Percentiles rank a stretch among this genome's conserved stretches.
Conservation (phyloP, 2,888 invertebrate genomes). For the Hermaeophaga mercurialis region DNA sequence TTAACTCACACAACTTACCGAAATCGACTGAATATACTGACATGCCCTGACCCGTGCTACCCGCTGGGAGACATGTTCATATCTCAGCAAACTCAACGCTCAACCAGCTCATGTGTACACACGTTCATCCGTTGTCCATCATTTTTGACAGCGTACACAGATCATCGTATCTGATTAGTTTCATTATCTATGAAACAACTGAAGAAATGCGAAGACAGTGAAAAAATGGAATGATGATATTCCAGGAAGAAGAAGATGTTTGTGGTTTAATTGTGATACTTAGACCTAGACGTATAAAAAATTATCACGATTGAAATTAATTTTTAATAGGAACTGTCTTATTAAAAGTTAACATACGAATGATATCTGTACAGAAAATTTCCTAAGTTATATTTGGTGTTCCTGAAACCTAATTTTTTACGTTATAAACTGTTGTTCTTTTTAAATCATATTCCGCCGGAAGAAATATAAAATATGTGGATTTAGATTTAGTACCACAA, state of each 20-base stretch:
- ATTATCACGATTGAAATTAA: too few relatives aligned
- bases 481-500: too few relatives aligned
- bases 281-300: too few relatives aligned
- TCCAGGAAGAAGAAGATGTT: background rate
- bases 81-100: constrained; percentile 38
- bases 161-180: constrained; percentile 42
- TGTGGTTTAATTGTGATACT: too few relatives aligned
- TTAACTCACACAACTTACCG: constrained; percentile 9
- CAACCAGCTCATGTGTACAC: constrained; percentile 38
- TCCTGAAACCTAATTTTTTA: too few relatives aligned
- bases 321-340: too few relatives aligned
- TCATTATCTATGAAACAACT: constrained; percentile 35
- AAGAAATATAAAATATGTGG: too few relatives aligned
- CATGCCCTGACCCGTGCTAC: constrained; percentile 37
- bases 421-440: too few relatives aligned
- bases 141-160: constrained; percentile 41
- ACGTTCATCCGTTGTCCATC: constrained; percentile 41
- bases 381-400: too few relatives aligned
- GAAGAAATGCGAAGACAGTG: constrained; percentile 9
- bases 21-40: constrained; percentile 33
- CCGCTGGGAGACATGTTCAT: constrained; percentile 42
- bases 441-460: too few relatives aligned
- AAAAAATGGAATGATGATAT: background rate
- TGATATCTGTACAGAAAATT: too few relatives aligned
- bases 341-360: too few relatives aligned